Percentiles rank a stretch among this genome's conserved stretches.
phyloP scores from a whole-genome alignment of 2,797 vertebrate species.

The Margarornis squamiger region DNA sequence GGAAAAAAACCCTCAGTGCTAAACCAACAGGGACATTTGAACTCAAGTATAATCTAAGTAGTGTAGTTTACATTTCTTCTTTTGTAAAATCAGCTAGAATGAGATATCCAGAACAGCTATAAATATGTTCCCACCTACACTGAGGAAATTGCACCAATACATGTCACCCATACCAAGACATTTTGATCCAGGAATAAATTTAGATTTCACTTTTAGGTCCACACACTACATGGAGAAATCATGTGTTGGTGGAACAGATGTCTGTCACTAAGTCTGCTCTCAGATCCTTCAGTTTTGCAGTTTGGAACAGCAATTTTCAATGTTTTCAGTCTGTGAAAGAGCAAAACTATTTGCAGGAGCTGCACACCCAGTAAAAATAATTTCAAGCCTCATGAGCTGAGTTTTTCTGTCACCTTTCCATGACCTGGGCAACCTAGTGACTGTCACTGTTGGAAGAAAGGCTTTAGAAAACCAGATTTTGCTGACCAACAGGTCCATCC shows the following conservation, averaged over 20 bases:
- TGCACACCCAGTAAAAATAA: neutral
- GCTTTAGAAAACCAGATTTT: neutral
- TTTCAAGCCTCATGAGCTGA: neutral
- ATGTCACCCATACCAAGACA: neutral
- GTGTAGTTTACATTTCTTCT: neutral
- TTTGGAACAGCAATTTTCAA: neutral
- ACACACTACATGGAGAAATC: neutral
- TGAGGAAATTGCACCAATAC: neutral
- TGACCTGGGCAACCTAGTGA: neutral
- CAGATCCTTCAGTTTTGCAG: neutral
- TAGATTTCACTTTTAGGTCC: slow-evolving; percentile 9
- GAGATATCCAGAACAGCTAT: neutral
- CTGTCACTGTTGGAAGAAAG: neutral
- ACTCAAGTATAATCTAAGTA: neutral
- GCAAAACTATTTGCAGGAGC: neutral
- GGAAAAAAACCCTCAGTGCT: neutral
- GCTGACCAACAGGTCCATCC: neutral
- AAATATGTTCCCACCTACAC: neutral
- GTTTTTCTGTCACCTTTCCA: neutral
- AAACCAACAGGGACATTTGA: neutral
- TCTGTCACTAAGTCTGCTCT: neutral
- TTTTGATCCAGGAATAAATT: neutral
- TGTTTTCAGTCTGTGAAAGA: neutral
- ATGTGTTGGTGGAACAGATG: neutral
- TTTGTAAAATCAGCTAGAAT: neutral